phyloP scores from a whole-genome alignment of 2,113 vertebrate genomes.

The Catagonus wagneri region DNA sequence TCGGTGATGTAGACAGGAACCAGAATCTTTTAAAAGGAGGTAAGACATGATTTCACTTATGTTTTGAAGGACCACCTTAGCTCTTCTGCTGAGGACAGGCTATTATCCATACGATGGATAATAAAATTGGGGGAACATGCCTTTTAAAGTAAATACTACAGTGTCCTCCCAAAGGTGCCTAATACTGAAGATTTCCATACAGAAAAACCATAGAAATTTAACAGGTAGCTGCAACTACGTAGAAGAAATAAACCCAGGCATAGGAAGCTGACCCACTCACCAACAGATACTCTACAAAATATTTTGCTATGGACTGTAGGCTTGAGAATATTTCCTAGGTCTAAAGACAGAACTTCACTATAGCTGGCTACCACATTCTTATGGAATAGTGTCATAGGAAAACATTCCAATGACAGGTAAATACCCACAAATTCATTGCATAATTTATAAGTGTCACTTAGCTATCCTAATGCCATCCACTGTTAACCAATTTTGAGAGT shows the following conservation, averaged over 20 bases:
- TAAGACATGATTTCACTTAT: not conserved
- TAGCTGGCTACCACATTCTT: slow-evolving; percentile 11
- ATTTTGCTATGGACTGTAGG: not conserved
- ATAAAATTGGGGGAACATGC: not conserved
- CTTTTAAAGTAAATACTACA: slow-evolving; percentile 35
- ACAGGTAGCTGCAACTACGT: not conserved
- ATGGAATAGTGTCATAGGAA: not conserved
- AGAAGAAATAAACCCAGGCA: slow-evolving; percentile 37
- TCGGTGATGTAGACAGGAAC: not conserved
- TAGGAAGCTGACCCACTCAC: not conserved
- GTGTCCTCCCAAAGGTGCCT: not conserved
- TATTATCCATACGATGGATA: slow-evolving; percentile 2
- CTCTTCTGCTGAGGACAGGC: not conserved
- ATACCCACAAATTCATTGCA: not conserved
- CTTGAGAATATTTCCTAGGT: not conserved
- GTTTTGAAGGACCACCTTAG: slow-evolving; percentile 17
- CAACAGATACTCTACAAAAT: slow-evolving; percentile 10
- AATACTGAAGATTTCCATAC: slow-evolving; percentile 8
- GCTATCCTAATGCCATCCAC: not conserved
- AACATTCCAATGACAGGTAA: slow-evolving; percentile 1
- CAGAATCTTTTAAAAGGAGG: slow-evolving; percentile 7
- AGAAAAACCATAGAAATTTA: slow-evolving; percentile 33
- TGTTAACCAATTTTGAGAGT: slow-evolving; percentile 44
- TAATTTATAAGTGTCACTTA: not conserved
- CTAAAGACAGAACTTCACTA: slow-evolving; percentile 33